These are phyloP conservation scores for Acrocera orbiculus DNA, from an alignment of 2,888 invertebrate genomes.

Conservation along the genomic window DNA sequence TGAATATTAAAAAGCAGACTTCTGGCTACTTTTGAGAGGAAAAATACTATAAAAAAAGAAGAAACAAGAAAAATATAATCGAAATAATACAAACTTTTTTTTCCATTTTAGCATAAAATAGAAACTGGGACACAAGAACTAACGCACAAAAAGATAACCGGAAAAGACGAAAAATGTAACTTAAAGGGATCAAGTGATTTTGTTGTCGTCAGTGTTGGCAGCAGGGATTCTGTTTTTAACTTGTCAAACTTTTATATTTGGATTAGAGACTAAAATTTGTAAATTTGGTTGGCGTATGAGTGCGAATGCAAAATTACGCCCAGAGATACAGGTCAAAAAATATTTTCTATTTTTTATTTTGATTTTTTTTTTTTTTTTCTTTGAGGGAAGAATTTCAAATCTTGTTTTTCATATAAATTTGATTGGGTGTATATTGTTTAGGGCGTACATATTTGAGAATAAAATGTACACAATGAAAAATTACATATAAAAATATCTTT, in stretches of 20 bases:
- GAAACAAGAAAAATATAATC: background rate
- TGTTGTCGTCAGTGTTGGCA: no score
- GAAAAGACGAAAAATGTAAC: conserved; percentile 7
- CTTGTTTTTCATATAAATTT: no score
- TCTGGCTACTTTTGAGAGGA: conserved; percentile 5
- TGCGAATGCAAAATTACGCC: no score
- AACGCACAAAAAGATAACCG: conserved; percentile 5
- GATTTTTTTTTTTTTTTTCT: no score
- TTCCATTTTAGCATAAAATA: conserved; percentile 3
- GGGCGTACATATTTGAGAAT: no score
- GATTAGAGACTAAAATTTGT: conserved; percentile 6
- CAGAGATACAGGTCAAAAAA: no score
- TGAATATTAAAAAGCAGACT: conserved; percentile 13
- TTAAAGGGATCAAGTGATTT: conserved; percentile 8
- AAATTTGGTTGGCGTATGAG: background rate
- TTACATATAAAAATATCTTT: no score
- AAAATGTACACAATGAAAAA: no score
- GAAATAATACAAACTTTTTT: conserved; percentile 5
- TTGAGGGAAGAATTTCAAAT: no score
- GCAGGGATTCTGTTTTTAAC: conserved; percentile 5
- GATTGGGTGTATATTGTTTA: no score
- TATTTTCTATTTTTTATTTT: no score
- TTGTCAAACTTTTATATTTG: conserved; percentile 7
- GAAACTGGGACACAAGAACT: conserved; percentile 1
- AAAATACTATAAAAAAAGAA: background rate